phyloP scores from a whole-genome alignment of 2,113 vertebrate genomes.

The Tympanuchus pallidicinctus region DNA sequence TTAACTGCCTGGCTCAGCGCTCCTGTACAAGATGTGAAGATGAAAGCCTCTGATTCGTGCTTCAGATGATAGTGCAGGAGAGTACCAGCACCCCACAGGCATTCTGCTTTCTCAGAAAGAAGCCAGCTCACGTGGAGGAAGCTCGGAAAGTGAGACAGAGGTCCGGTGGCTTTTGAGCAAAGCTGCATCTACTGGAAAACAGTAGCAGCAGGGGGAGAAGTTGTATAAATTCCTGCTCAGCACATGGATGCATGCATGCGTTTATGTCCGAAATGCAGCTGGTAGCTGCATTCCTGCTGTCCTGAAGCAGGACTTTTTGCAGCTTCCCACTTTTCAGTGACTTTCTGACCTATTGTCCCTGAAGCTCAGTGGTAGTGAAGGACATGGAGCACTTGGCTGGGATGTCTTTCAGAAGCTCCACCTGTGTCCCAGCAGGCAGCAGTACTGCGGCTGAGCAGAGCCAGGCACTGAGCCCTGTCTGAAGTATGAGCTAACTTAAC shows the following conservation, averaged over 20 bases:
- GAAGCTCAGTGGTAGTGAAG: rapidly evolving
- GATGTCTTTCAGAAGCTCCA: background rate
- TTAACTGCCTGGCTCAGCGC: background rate
- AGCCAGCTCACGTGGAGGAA: background rate
- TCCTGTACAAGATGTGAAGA: rapidly evolving
- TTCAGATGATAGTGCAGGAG: background rate
- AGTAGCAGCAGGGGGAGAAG: too few species aligned
- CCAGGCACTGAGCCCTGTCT: rapidly evolving
- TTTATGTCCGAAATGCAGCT: too few species aligned
- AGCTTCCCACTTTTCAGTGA: rapidly evolving
- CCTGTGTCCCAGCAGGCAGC: rapidly evolving
- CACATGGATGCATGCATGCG: rapidly evolving
- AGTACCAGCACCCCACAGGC: background rate
- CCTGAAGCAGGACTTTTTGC: background rate
- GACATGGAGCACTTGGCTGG: background rate
- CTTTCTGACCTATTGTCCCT: rapidly evolving
- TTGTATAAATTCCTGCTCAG: background rate
- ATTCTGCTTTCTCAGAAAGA: rapidly evolving
- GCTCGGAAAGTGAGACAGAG: too few species aligned
- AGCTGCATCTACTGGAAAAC: background rate
- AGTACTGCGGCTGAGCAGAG: rapidly evolving
- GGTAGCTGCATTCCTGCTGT: too few species aligned
- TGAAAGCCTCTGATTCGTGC: background rate
- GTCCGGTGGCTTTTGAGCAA: background rate
- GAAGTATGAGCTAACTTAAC: rapidly evolving